phyloP scores from a whole-genome alignment of 1,140 invertebrate genomes.

The Lamellibrachia luymesi region DNA sequence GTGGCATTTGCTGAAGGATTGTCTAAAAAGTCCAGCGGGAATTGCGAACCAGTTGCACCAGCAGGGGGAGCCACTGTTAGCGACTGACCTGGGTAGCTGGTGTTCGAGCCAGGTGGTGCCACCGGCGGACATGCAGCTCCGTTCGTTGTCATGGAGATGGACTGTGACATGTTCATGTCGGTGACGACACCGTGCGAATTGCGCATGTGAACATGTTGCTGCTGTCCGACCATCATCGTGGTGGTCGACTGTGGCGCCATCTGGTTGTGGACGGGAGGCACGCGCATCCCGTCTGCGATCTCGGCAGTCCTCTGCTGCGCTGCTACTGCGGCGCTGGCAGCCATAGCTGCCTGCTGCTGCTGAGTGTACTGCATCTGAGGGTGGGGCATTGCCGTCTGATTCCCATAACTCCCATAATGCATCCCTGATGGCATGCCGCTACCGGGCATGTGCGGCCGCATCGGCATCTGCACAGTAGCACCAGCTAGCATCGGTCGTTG shows the following conservation, averaged over 20 bases:
- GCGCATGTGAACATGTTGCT: constrained; percentile 24
- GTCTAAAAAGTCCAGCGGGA: constrained; percentile 20
- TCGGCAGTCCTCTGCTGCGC: not conserved
- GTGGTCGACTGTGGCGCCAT: not conserved
- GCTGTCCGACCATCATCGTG: constrained; percentile 16
- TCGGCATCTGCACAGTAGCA: constrained; percentile 8
- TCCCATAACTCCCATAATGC: not conserved
- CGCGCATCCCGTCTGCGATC: not conserved
- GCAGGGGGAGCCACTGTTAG: not conserved
- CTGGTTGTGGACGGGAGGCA: not conserved
- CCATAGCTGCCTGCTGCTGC: constrained; percentile 15
- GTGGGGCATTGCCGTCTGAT: not conserved
- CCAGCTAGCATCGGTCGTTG: not conserved
- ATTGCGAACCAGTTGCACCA: not conserved
- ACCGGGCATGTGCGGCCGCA: constrained; percentile 2
- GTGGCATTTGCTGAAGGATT: not conserved
- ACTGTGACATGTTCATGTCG: constrained; percentile 12
- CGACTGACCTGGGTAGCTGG: not conserved
- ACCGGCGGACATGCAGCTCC: constrained; percentile 3
- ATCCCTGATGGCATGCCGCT: constrained; percentile 10
- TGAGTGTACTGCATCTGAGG: constrained; percentile 17
- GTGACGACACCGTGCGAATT: not conserved
- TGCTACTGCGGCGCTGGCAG: constrained; percentile 3
- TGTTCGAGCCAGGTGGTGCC: not conserved
- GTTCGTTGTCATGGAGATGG: constrained; percentile 1